phyloP scores from a whole-genome alignment of 1,140 invertebrate genomes.

The Polypedilum vanderplanki region DNA sequence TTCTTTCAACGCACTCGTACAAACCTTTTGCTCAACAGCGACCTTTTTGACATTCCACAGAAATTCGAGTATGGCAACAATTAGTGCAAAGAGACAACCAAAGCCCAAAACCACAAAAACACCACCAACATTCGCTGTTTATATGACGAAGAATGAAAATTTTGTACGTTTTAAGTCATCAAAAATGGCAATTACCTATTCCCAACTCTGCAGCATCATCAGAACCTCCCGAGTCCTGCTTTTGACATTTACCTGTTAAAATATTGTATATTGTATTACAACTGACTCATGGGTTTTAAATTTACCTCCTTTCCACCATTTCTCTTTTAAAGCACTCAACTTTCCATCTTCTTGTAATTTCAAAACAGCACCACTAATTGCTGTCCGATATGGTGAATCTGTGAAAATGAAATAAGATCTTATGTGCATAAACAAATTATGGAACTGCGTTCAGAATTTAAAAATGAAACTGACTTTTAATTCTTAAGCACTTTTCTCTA shows the following conservation, averaged over 20 bases:
- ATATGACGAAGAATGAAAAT: background rate
- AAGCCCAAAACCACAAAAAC: conserved; percentile 79
- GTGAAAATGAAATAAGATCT: background rate
- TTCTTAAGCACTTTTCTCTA: too few species aligned
- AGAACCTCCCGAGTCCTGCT: background rate
- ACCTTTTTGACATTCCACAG: conserved; percentile 73
- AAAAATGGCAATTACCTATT: background rate
- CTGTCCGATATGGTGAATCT: conserved; percentile 58
- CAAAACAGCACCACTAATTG: conserved; percentile 58
- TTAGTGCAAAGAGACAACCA: conserved; percentile 56
- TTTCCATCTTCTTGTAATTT: conserved; percentile 64
- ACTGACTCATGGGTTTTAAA: background rate
- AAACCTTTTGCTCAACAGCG: conserved; percentile 65
- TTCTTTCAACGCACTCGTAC: background rate
- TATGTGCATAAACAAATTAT: too few species aligned
- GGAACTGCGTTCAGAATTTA: too few species aligned
- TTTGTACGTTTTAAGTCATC: background rate
- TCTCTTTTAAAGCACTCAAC: conserved; percentile 57
- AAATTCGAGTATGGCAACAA: conserved; percentile 69
- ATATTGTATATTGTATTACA: background rate
- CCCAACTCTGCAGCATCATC: conserved; percentile 21
- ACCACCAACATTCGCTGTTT: conserved; percentile 62
- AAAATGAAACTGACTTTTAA: too few species aligned
- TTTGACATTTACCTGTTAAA: background rate
- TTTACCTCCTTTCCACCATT: conserved; percentile 59